Conservation (phyloP, 2,888 invertebrate genomes). For the Hirtodrosophila confusa region DNA sequence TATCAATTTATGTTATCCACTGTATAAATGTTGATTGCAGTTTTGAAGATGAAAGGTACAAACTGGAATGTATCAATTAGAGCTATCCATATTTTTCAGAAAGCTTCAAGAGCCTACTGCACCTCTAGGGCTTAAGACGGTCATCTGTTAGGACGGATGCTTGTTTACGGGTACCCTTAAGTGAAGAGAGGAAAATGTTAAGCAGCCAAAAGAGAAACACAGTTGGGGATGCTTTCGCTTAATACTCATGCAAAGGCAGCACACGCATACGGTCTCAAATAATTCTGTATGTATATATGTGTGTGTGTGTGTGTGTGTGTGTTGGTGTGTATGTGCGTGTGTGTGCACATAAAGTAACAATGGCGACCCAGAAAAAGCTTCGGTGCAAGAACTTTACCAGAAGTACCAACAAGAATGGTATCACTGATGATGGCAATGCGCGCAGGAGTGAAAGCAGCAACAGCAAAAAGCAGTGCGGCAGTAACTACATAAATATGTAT, state of each 20-base stretch:
- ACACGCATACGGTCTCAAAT: neutral
- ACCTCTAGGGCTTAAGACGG: too few species aligned
- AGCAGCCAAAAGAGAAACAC: constrained; percentile 20
- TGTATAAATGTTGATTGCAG: too few species aligned
- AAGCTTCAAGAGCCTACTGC: too few species aligned
- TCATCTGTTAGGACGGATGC: too few species aligned
- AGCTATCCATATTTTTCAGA: too few species aligned
- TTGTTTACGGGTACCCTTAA: neutral
- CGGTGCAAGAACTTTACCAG: constrained; percentile 57
- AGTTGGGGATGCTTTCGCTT: constrained; percentile 27
- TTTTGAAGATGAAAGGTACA: too few species aligned
- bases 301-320: neutral
- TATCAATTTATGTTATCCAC: too few species aligned
- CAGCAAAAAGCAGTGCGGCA: constrained; percentile 5
- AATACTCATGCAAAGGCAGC: constrained; percentile 3
- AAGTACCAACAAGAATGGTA: constrained; percentile 63
- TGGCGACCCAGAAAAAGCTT: constrained; percentile 65
- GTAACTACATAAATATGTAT: constrained; percentile 1
- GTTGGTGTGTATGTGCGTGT: neutral
- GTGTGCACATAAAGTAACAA: constrained; percentile 21
- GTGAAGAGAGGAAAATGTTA: neutral
- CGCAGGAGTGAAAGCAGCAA: constrained; percentile 25
- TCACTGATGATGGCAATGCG: constrained; percentile 51
- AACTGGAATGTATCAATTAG: too few species aligned
- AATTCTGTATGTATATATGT: neutral